Conservation (phyloP, 2,888 invertebrate genomes). For the Sesamia inferens region DNA sequence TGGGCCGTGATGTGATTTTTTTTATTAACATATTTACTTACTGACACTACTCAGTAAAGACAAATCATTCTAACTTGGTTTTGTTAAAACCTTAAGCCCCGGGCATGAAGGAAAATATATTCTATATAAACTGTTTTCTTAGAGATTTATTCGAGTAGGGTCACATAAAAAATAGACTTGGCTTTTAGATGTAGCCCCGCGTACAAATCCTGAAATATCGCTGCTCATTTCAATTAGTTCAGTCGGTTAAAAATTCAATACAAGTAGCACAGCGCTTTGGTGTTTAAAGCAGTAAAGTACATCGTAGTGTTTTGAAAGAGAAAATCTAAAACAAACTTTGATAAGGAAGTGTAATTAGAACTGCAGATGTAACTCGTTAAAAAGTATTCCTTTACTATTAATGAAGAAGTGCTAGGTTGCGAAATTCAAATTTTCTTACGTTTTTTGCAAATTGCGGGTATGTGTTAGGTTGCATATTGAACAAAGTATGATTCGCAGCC, state of each 20-base stretch:
- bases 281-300: slow-evolving; percentile 13
- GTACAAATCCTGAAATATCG: slow-evolving; percentile 66
- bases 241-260: slow-evolving; percentile 58
- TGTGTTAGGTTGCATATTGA: neutral
- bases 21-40: slow-evolving; percentile 8
- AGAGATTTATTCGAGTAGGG: slow-evolving; percentile 67
- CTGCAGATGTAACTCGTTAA: slow-evolving; percentile 19
- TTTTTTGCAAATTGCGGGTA: neutral
- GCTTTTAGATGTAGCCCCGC: slow-evolving; percentile 63
- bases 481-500: neutral
- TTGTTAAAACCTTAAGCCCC: slow-evolving; percentile 66
- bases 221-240: slow-evolving; percentile 66
- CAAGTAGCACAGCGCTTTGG: slow-evolving; percentile 24
- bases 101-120: slow-evolving; percentile 63
- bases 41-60: slow-evolving; percentile 28
- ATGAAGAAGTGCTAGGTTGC: neutral
- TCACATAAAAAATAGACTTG: slow-evolving; percentile 67
- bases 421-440: neutral
- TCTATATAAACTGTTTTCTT: slow-evolving; percentile 68
- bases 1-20: too few relatives aligned
- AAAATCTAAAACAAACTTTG: slow-evolving; percentile 21
- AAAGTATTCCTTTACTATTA: neutral
- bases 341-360: slow-evolving; percentile 9
- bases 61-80: slow-evolving; percentile 63
- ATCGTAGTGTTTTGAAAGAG: slow-evolving; percentile 16